phyloP scores from a whole-genome alignment of 2,888 invertebrate genomes.

The Nebria brevicollis region DNA sequence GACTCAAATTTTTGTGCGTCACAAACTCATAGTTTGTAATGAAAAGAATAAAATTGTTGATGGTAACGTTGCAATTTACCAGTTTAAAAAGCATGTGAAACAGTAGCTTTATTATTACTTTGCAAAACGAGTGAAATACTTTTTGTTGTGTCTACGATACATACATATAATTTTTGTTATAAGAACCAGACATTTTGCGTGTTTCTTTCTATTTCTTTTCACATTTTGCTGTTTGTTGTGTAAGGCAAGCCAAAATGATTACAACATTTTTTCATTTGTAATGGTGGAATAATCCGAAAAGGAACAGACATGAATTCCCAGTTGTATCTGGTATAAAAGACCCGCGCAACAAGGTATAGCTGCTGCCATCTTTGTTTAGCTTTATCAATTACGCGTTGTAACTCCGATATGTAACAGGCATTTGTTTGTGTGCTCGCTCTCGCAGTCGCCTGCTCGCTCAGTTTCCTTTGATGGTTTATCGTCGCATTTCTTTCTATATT shows the following conservation, averaged over 20 bases:
- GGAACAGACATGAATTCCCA: background rate
- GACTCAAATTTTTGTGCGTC: background rate
- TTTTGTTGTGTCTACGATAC: conserved; percentile 14
- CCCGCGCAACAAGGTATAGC: background rate
- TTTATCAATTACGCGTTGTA: conserved; percentile 14
- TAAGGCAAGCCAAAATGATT: conserved; percentile 6
- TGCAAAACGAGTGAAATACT: conserved; percentile 6
- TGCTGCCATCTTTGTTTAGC: conserved; percentile 7
- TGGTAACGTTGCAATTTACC: background rate
- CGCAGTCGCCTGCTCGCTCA: background rate
- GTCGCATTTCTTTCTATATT: background rate
- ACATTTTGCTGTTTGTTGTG: background rate
- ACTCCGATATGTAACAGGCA: conserved; percentile 4
- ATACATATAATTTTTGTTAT: conserved; percentile 14
- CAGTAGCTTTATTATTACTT: conserved; percentile 3
- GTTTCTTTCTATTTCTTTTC: background rate
- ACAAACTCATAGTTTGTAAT: background rate
- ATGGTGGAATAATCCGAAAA: background rate
- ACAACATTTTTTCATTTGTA: conserved; percentile 18
- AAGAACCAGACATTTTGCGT: conserved; percentile 17
- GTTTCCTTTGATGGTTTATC: conserved; percentile 20
- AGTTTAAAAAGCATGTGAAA: background rate
- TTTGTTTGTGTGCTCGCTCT: background rate
- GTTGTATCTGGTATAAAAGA: conserved; percentile 7
- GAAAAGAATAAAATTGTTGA: background rate